Conservation (phyloP, 2,113 vertebrate genomes). For the Condylura cristata region DNA sequence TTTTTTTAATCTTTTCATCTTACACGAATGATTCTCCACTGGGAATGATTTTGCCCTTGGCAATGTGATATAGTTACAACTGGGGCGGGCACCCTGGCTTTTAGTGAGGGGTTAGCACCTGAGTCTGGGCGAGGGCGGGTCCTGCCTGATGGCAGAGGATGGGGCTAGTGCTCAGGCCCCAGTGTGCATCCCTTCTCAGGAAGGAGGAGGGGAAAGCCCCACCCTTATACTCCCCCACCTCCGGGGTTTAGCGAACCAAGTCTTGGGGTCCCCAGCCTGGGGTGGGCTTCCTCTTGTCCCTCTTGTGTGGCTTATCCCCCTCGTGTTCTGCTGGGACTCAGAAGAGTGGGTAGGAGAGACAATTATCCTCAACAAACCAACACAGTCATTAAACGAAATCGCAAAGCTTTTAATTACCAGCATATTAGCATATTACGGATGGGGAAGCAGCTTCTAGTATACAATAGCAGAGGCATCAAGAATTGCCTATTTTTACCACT, state of each 20-base stretch:
- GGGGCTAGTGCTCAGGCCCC: neutral
- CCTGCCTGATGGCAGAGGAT: neutral
- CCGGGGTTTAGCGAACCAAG: neutral
- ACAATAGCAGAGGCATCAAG: neutral
- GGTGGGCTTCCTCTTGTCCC: rapidly evolving
- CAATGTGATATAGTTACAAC: no score
- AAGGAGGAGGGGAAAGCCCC: neutral
- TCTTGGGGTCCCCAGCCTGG: neutral
- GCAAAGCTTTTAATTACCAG: constrained; percentile 80
- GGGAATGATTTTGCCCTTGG: neutral
- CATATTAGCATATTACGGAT: constrained; percentile 70
- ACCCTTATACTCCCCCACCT: rapidly evolving
- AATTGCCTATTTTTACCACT: constrained; percentile 75
- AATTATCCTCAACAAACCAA: constrained; percentile 56
- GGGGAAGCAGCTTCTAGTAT: constrained; percentile 17
- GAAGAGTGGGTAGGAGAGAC: neutral
- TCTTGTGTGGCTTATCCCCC: rapidly evolving
- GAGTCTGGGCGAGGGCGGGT: no score
- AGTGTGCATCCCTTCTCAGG: neutral
- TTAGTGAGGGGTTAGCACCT: no score
- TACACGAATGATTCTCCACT: neutral
- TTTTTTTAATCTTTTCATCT: neutral
- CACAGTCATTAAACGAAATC: constrained; percentile 70
- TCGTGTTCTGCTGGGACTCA: neutral
- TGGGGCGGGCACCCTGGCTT: neutral